Evolutionary conservation across 2,888 invertebrate species (phyloP).

Genomic region (Chirona hameri): DNA sequence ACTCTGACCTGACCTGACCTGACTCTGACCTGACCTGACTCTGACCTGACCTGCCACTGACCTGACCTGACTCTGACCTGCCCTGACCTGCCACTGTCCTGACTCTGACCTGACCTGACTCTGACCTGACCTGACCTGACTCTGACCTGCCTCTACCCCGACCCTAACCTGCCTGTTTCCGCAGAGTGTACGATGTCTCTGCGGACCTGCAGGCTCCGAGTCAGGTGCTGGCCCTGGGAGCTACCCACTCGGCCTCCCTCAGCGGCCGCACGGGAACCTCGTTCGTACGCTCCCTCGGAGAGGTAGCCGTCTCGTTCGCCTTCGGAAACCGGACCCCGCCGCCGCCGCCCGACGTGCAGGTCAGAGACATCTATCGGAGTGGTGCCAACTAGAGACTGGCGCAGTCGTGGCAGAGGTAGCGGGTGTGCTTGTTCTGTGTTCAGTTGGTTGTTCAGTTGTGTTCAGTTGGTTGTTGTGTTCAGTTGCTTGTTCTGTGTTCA

Average conservation of each 20-base stretch:
- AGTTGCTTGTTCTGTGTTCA: no score
- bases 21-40: no score
- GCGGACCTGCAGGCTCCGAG: slow-evolving; percentile 7
- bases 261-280: neutral
- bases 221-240: slow-evolving; percentile 10
- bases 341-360: neutral
- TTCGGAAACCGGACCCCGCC: slow-evolving; percentile 57
- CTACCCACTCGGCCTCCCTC: neutral
- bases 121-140: no score
- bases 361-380: neutral
- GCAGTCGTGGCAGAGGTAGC: no score
- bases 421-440: no score
- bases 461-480: no score
- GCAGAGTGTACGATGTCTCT: slow-evolving; percentile 11
- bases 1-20: no score
- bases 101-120: no score
- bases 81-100: no score
- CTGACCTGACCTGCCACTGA: neutral
- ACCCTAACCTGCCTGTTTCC: neutral
- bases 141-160: neutral
- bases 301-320: slow-evolving; percentile 84
- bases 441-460: no score
- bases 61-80: no score
- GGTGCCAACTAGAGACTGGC: no score
- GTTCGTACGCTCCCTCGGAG: slow-evolving; percentile 59